Evolutionary conservation across 2,888 invertebrate species (phyloP).

Genomic region (Furcula furcula): DNA sequence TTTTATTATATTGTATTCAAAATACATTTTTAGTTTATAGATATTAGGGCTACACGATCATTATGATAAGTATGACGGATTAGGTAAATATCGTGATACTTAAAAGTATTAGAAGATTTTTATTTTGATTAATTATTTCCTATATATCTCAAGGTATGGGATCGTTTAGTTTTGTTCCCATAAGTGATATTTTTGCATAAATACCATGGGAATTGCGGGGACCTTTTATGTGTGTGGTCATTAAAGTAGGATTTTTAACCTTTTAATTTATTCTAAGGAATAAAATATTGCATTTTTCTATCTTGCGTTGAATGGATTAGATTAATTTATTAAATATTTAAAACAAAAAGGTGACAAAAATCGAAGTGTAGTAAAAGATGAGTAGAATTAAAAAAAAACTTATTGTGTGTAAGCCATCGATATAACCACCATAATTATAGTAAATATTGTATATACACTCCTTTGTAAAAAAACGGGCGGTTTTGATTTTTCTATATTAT

Average conservation of each 20-base stretch:
- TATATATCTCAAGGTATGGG: slow-evolving; percentile 42
- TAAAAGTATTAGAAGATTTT: slow-evolving; percentile 29
- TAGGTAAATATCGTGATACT: slow-evolving; percentile 52
- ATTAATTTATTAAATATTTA: no score
- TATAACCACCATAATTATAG: no score
- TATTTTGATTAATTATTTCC: slow-evolving; percentile 60
- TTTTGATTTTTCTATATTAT: no score
- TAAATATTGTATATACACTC: no score
- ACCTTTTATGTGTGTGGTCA: slow-evolving; percentile 3
- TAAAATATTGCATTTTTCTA: no score
- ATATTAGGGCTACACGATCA: slow-evolving; percentile 7
- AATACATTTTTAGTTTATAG: background rate
- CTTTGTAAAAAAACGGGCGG: no score
- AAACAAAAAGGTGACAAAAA: no score
- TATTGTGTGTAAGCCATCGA: no score
- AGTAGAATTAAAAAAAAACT: no score
- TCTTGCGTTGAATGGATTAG: no score
- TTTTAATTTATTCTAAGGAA: no score
- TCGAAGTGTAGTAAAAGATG: no score
- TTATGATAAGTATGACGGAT: slow-evolving; percentile 50
- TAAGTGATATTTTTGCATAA: slow-evolving; percentile 46
- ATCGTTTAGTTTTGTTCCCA: slow-evolving; percentile 36
- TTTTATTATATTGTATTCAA: slow-evolving; percentile 10
- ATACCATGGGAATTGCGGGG: slow-evolving; percentile 41
- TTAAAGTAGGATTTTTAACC: slow-evolving; percentile 8